phyloP scores from a whole-genome alignment of 2,797 vertebrate genomes.

The Micromesistius poutassou region DNA sequence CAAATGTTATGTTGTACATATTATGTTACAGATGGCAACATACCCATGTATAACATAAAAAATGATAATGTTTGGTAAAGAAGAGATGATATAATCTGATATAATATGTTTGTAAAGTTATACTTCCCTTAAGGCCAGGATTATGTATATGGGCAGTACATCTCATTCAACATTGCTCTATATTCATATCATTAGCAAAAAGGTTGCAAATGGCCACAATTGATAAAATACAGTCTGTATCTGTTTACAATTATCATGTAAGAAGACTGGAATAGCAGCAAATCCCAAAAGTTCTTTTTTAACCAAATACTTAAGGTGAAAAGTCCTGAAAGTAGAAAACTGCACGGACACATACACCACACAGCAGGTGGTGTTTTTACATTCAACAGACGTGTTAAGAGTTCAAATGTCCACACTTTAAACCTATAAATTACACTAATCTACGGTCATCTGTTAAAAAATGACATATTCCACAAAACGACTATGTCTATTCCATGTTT shows the following conservation, averaged over 20 bases:
- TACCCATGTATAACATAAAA: background rate
- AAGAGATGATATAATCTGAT: slow-evolving; percentile 2
- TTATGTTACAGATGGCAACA: background rate
- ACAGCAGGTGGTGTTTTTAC: slow-evolving; percentile 2
- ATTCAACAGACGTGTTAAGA: slow-evolving; percentile 8
- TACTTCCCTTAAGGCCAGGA: slow-evolving; percentile 4
- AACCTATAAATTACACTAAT: slow-evolving; percentile 11
- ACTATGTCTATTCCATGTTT: slow-evolving; percentile 1
- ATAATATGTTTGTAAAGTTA: background rate
- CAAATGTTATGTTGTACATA: background rate
- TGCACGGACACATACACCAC: background rate
- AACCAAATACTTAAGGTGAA: slow-evolving; percentile 4
- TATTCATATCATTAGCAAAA: slow-evolving; percentile 1
- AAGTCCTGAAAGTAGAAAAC: slow-evolving; percentile 15
- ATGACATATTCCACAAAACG: background rate
- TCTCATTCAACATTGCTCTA: slow-evolving; percentile 3
- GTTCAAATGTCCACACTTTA: background rate
- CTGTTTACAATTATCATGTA: slow-evolving; percentile 1
- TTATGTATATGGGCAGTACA: background rate
- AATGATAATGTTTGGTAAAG: background rate
- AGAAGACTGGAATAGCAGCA: slow-evolving; percentile 2
- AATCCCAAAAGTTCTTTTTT: slow-evolving; percentile 9
- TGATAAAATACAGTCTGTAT: slow-evolving; percentile 2
- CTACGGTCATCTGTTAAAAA: background rate
- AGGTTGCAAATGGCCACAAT: background rate